phyloP scores from a whole-genome alignment of 2,113 vertebrate genomes.

The Chamaea fasciata region DNA sequence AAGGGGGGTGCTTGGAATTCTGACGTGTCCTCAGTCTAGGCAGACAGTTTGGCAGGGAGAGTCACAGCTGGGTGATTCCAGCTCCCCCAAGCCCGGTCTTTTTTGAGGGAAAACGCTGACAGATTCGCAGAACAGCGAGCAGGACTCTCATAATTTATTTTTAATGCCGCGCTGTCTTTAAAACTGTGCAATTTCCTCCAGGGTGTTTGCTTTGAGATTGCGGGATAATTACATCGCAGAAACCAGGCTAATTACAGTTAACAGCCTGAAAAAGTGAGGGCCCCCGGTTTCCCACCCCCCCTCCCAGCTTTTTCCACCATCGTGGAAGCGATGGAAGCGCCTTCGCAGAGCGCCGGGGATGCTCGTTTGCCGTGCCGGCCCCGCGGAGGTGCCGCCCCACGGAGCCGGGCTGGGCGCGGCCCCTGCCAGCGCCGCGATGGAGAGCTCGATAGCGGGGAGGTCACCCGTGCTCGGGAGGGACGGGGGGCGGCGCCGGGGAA shows the following conservation, averaged over 20 bases:
- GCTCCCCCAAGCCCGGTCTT: slow-evolving; percentile 15
- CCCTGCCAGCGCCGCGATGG: not conserved
- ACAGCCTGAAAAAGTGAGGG: slow-evolving; percentile 75
- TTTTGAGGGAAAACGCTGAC: slow-evolving; percentile 50
- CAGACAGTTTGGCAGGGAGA: slow-evolving; percentile 30
- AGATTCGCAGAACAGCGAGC: slow-evolving; percentile 37
- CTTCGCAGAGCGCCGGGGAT: not conserved
- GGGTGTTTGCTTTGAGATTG: slow-evolving; percentile 83
- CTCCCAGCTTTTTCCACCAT: not conserved
- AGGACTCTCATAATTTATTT: slow-evolving; percentile 76
- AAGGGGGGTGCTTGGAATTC: not conserved
- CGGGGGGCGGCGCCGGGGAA: not conserved
- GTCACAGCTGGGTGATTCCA: slow-evolving; percentile 39
- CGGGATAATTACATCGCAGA: slow-evolving; percentile 80
- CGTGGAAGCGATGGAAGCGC: not conserved
- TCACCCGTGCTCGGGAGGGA: not conserved
- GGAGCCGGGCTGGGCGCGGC: slow-evolving; percentile 11
- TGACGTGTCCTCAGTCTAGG: not conserved
- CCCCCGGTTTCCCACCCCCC: not conserved
- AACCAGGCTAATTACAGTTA: slow-evolving; percentile 84
- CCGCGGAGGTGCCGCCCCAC: not conserved
- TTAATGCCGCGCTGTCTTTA: slow-evolving; percentile 76
- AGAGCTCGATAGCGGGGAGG: not conserved
- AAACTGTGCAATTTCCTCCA: slow-evolving; percentile 77
- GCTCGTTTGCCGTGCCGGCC: not conserved